These are phyloP conservation scores for Siderastrea radians DNA, from an alignment of 92 coral and sea anemone genomes.

Conservation along the genomic window DNA sequence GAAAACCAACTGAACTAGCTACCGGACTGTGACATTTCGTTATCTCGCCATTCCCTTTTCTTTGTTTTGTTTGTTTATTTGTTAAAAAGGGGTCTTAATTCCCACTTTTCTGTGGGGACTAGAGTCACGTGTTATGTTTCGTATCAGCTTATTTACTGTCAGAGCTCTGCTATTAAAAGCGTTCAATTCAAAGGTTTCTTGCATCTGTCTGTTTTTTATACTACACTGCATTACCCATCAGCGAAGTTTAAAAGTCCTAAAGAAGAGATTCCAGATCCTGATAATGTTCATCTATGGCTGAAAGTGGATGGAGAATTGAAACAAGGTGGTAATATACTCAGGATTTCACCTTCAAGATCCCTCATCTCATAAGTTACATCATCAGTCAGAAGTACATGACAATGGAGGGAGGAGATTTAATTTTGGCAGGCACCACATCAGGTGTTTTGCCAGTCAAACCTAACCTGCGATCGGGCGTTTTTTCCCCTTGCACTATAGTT, in stretches of 20 bases:
- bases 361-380: constrained; percentile 81
- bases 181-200: too few relatives aligned
- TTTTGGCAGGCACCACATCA: constrained; percentile 93
- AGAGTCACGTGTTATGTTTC: too few relatives aligned
- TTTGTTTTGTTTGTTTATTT: too few relatives aligned
- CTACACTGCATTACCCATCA: constrained; percentile 91
- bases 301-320: constrained; percentile 83
- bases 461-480: constrained; percentile 53
- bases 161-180: too few relatives aligned
- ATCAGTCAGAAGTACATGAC: constrained; percentile 87
- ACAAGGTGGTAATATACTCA: constrained; percentile 89
- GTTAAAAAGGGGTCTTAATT: too few relatives aligned
- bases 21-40: too few relatives aligned
- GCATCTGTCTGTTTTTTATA: too few relatives aligned
- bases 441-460: constrained; percentile 89
- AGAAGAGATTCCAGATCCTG: constrained; percentile 74
- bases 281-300: constrained; percentile 87
- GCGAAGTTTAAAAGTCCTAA: constrained; percentile 78
- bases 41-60: too few relatives aligned
- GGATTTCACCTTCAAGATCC: constrained; percentile 94
- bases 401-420: constrained; percentile 93
- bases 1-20: too few relatives aligned
- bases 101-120: too few relatives aligned
- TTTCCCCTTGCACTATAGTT: constrained; percentile 52
- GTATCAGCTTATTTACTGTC: too few relatives aligned